Base-by-base conservation (phyloP, 2,797 vertebrate genomes). In the Antrozous pallidus region DNA sequence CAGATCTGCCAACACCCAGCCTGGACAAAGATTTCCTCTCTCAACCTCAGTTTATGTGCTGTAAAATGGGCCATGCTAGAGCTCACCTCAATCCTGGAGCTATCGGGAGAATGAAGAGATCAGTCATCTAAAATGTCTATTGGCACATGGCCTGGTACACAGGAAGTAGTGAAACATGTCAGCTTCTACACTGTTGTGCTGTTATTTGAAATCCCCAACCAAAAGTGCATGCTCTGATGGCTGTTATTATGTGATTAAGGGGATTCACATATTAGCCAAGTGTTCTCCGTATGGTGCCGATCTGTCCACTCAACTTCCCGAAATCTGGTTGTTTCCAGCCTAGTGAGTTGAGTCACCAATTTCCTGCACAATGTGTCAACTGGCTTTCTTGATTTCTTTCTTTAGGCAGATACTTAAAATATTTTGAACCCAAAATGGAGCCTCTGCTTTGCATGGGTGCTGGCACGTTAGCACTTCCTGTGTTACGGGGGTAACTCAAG, bases 341-440 rank as follows among this genome's bases (percentile, higher is more conserved):
- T 9, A 36, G 26, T 13, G n/a, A 42, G 70, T 8, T 74, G 47
- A 65, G 26, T 42, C 65, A 65, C 79, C 63, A 31, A 6, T 40
- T 84, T 80, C 36, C 40, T 13, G 17, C 65, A n/a, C 31, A 24
- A 65, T 40, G 0, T 17, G 4, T 77, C 61, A 28, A 26, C 36
- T 26, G n/a, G 63, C 31, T 47, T 69, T 70, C 78, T 20, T 40
- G 40, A 24, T 89, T 49, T 61, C 91, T 82, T 82, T 67, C 67
- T 87, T 56, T 33, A 65, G 86, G 91, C 67, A 89, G 92, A 89
- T 31, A 90, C 11, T 80, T 84, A 74, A 69, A 74, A n/a, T 28
- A n/a, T 54, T 47, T 0, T 11, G 18, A 17, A 54, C 58, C 3
- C 26, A 58, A 58, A 75, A 20, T 2, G 18, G 54, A 4, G 14